These are phyloP conservation scores for Macrobrachium nipponense DNA, from an alignment of 1,140 invertebrate genomes.

Conservation along the genomic window DNA sequence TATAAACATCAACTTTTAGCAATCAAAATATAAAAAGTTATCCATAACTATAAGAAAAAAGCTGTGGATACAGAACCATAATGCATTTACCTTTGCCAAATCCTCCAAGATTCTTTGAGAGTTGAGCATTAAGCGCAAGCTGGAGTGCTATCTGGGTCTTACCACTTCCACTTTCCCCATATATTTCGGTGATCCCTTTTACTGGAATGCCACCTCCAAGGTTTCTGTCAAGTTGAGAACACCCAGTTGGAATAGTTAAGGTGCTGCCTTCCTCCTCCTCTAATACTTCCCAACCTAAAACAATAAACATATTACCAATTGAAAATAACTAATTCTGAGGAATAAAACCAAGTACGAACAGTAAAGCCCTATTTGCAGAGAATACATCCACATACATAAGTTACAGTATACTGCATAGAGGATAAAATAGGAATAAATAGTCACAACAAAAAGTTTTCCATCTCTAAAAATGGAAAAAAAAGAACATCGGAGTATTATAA, in stretches of 20 bases:
- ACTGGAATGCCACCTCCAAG: constrained; percentile 80
- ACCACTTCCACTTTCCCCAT: constrained; percentile 83
- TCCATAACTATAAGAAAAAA: no score
- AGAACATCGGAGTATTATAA: no score
- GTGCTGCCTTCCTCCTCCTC: not conserved
- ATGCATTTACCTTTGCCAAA: constrained; percentile 69
- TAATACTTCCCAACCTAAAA: constrained; percentile 36
- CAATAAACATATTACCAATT: not conserved
- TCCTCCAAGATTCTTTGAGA: constrained; percentile 69
- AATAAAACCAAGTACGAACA: no score
- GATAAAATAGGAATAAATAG: no score
- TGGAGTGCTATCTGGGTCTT: constrained; percentile 89
- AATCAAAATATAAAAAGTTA: no score
- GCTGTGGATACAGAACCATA: constrained; percentile 4
- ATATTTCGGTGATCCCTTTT: constrained; percentile 84
- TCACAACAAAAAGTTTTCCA: no score
- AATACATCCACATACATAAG: no score
- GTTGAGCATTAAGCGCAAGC: constrained; percentile 75
- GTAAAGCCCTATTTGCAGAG: no score
- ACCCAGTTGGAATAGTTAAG: constrained; percentile 51
- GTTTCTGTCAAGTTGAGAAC: constrained; percentile 72
- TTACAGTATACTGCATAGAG: no score
- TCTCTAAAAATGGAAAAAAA: no score
- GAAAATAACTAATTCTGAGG: no score
- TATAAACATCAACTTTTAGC: no score